Evolutionary conservation across 2,797 vertebrate genomes (phyloP).

Genomic region (Sorex maritimensis): DNA sequence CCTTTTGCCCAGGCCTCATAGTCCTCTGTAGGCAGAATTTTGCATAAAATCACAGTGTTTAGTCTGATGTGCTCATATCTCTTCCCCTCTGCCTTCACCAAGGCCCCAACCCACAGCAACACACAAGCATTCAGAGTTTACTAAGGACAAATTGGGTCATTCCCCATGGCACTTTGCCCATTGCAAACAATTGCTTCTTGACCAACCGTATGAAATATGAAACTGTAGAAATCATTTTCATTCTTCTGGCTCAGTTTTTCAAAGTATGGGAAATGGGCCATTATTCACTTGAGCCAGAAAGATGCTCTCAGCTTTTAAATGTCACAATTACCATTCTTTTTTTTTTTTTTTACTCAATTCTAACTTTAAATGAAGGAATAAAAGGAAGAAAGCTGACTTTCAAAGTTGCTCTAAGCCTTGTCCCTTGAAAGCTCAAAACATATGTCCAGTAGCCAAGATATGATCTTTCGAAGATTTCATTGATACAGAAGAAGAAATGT

Average conservation of each 20-base stretch:
- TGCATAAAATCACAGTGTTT: neutral
- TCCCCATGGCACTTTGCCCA: neutral
- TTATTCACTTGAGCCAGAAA: constrained; percentile 71
- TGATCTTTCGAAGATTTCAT: constrained; percentile 54
- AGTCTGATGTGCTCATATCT: too few relatives aligned
- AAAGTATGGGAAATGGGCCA: neutral
- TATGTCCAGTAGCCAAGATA: neutral
- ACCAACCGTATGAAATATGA: constrained; percentile 50
- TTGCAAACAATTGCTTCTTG: neutral
- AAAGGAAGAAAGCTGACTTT: neutral
- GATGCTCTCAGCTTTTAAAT: constrained; percentile 61
- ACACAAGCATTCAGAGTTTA: neutral
- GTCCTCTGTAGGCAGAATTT: neutral
- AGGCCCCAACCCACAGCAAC: accelerated
- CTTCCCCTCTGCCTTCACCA: neutral
- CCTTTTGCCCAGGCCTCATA: constrained; percentile 9
- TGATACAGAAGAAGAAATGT: neutral
- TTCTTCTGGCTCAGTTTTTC: constrained; percentile 53
- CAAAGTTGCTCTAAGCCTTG: constrained; percentile 14
- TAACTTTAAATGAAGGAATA: constrained; percentile 14
- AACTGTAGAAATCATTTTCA: constrained; percentile 50
- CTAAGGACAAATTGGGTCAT: neutral
- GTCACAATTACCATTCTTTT: constrained; percentile 29
- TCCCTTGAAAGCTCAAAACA: neutral
- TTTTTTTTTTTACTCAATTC: constrained; percentile 27